Conservation (phyloP, 2,113 vertebrate genomes). For the Nesospiza acunhae region DNA sequence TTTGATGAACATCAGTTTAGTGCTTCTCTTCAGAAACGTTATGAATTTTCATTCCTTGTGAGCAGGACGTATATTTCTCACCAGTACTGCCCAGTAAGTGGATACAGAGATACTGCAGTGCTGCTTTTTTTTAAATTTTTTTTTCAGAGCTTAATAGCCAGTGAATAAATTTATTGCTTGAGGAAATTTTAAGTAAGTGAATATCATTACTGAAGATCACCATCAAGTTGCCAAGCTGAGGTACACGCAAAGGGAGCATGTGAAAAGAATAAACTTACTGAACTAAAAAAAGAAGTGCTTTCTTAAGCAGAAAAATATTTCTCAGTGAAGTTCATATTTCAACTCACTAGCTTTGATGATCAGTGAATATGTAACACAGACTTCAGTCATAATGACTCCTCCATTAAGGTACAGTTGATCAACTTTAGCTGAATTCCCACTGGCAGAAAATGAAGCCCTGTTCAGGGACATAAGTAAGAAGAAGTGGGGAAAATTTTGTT, state of each 20-base stretch:
- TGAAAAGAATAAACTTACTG: neutral
- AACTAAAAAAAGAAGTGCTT: neutral
- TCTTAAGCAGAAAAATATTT: slow-evolving; percentile 17
- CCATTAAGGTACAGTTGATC: neutral
- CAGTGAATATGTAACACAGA: neutral
- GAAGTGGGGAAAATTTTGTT: neutral
- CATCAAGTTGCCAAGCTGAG: neutral
- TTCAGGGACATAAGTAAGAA: neutral
- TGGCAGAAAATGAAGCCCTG: neutral
- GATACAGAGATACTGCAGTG: neutral
- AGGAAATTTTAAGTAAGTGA: slow-evolving; percentile 1
- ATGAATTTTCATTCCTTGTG: neutral
- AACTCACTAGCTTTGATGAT: neutral
- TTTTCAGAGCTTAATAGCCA: neutral
- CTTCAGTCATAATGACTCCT: neutral
- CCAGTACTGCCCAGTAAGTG: neutral
- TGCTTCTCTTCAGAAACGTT: neutral
- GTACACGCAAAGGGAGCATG: neutral
- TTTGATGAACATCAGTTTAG: neutral
- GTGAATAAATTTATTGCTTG: slow-evolving; percentile 14
- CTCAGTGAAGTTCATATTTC: neutral
- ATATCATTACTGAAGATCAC: neutral
- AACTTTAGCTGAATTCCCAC: neutral
- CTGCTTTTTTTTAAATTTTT: neutral
- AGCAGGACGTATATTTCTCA: neutral